Evolutionary conservation across 2,888 invertebrate genomes (phyloP).

Genomic region (Hypomecis atomaria): DNA sequence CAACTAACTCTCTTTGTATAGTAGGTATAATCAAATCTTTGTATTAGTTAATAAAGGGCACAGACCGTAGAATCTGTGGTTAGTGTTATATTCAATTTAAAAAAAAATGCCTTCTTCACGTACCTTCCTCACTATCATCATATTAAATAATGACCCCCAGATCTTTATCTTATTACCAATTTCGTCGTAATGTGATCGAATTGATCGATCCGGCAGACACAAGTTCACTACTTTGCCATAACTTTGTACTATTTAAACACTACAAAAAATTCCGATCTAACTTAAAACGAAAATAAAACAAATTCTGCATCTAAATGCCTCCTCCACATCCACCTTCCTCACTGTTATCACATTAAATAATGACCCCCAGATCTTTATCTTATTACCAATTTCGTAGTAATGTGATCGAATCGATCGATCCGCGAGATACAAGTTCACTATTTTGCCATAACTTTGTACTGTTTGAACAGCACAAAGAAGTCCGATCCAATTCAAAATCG

Average conservation of each 20-base stretch:
- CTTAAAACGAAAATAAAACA: not conserved
- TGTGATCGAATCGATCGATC: conserved; percentile 60
- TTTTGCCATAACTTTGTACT: no score
- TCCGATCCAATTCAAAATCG: not conserved
- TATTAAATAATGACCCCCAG: conserved; percentile 65
- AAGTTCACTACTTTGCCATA: conserved; percentile 34
- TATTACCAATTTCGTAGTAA: conserved; percentile 81
- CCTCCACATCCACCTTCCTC: conserved; percentile 48
- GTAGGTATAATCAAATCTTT: no score
- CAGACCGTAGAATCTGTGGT: no score
- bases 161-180: conserved; percentile 80
- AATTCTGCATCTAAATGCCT: conserved; percentile 42
- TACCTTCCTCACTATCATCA: conserved; percentile 47
- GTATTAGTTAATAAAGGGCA: no score
- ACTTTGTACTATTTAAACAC: not conserved
- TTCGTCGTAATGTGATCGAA: conserved; percentile 70
- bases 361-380: conserved; percentile 73
- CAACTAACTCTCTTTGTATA: no score
- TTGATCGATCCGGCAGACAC: conserved; percentile 58
- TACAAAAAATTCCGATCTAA: not conserved
- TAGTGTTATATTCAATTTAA: no score
- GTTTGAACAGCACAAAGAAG: not conserved
- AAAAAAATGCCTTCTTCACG: not conserved
- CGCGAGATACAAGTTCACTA: conserved; percentile 51
- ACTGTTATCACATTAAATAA: conserved; percentile 57